Evolutionary conservation across 2,888 invertebrate genomes (phyloP), one percentile per base, ranked within the genome.

Genomic region (Polyommatus iphigenia): DNA sequence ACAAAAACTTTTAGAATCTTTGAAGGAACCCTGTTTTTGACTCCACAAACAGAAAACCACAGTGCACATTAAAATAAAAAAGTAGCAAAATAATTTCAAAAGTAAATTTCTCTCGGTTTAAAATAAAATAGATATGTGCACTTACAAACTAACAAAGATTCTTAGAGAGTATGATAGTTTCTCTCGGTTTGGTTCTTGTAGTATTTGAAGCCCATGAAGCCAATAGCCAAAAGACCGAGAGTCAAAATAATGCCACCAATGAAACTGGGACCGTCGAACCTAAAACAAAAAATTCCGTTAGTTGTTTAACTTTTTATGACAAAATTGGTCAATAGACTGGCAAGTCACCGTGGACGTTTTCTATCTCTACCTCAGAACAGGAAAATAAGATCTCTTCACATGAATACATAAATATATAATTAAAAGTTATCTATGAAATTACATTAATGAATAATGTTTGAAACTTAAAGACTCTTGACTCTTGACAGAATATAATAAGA

Each of bases 141-240:
- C 91, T 89, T 90, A 89, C 80, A 81, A 82, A 81, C 84, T 82
- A 83, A 84, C 82, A 80, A 78, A 82, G 79, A 84, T 82, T 78
- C 91, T 97, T 97, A 98, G 88, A 98, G 96, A 80, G 98, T 98
- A 86, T 97, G 98, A 90, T 98, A 98, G 91, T 97, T 98, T 83
- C 96, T 95, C 89, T 97, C 98, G 79, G 96, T 96, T 86, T 97
- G 96, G 80, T 97, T 96, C 89, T 96, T 97, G 94, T 98, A 98
- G 90, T 98, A 98, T 88, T 98, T 98, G 94, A 96, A 97, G 59
- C 97, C 97, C 85, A 98, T 96, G 90, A 97, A 96, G 3, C 96
- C 96, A 79, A 98, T 96, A 13, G 97, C 97, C 78, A 97, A 95
- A 29, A 98, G 89, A 54, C 97, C 98, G 32, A 96, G 90, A 10